Evolutionary conservation across 92 coral and sea anemone species (phyloP), one percentile per base, ranked within the genome.

Genomic region (Chrysogorgia sp.): DNA sequence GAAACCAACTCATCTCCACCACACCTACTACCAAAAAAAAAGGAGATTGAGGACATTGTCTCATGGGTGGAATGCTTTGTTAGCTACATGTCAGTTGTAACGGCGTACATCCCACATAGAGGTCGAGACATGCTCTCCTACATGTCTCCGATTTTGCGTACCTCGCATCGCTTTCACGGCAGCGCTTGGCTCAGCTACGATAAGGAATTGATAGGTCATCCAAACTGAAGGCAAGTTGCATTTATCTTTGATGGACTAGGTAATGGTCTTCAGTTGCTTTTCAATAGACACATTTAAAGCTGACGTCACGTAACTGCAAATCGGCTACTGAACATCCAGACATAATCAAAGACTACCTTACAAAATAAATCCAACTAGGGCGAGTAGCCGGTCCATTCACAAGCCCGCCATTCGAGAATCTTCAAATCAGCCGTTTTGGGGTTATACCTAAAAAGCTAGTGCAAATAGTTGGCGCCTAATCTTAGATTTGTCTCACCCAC

Each of bases 401-500:
- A 56, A 23, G 12, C 12, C 63, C 21, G 12, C 19, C 19, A 19
- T 19, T 45, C 9, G 10, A 9, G 9, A 45, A 45, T 45, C 52
- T 45, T 9, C 52, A 45, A 9, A 19, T 45, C 52, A 45, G 52
- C 52, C 52, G 52, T 45, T 45, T 45, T 45, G 52, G 52, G 10
- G 19, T 19, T 9, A 45, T 45, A 45, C 52, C 52, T 45, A 45
- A 45, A 19, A 45, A n/a, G n/a, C n/a, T n/a, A n/a, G n/a, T n/a
- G n/a, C n/a, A n/a, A n/a, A n/a, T n/a, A n/a, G n/a, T n/a, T 63
- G 33, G 70, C 70, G 48, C 9, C 5, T 63, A 63, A 63, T 63
- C 20, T 34, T 63, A 63, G 70, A 63, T 29, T 63, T 63, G 22
- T 63, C 37, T 9, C 19, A 9, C 19, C 70, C 70, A 7, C 1